Conservation (phyloP, 2,797 vertebrate genomes). For the Antennarius maculatus region DNA sequence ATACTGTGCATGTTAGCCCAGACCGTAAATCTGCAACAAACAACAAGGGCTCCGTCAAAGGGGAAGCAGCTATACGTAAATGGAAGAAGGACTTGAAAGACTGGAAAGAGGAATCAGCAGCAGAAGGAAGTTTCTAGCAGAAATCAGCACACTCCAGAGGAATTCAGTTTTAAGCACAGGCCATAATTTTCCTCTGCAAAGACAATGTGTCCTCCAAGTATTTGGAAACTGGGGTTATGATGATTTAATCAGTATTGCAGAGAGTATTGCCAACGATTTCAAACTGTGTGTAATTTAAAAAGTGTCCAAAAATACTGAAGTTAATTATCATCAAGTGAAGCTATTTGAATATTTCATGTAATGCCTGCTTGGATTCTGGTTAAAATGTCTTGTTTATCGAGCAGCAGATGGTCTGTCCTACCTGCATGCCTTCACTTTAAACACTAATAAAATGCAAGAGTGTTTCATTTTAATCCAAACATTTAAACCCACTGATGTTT, state of each 20-base stretch:
- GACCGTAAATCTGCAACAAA: constrained; percentile 80
- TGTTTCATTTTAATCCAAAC: constrained; percentile 41
- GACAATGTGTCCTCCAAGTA: constrained; percentile 33
- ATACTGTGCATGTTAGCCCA: constrained; percentile 81
- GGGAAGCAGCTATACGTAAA: constrained; percentile 61
- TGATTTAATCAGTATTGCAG: constrained; percentile 43
- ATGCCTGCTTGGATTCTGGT: constrained; percentile 17
- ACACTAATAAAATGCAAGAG: constrained; percentile 19
- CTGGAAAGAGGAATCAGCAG: constrained; percentile 55
- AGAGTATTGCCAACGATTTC: constrained; percentile 20
- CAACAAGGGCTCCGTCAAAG: constrained; percentile 62
- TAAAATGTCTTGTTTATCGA: constrained; percentile 40
- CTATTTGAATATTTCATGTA: constrained; percentile 46
- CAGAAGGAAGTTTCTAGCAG: constrained; percentile 57
- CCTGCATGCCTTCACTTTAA: constrained; percentile 29
- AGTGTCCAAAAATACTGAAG: not conserved
- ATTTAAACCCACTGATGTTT: constrained; percentile 29
- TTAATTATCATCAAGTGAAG: constrained; percentile 31
- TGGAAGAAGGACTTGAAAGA: constrained; percentile 65
- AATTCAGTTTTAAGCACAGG: constrained; percentile 47
- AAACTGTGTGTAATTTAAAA: constrained; percentile 25
- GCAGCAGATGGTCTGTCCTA: constrained; percentile 47
- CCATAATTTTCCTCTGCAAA: constrained; percentile 41
- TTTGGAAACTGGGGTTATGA: constrained; percentile 30
- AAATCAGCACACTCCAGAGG: constrained; percentile 50